A percentile compares a stretch with the other conserved stretches of the same genome.
phyloP scores from a whole-genome alignment of 2,888 invertebrate genomes.

The Coelogynopora nodosa region DNA sequence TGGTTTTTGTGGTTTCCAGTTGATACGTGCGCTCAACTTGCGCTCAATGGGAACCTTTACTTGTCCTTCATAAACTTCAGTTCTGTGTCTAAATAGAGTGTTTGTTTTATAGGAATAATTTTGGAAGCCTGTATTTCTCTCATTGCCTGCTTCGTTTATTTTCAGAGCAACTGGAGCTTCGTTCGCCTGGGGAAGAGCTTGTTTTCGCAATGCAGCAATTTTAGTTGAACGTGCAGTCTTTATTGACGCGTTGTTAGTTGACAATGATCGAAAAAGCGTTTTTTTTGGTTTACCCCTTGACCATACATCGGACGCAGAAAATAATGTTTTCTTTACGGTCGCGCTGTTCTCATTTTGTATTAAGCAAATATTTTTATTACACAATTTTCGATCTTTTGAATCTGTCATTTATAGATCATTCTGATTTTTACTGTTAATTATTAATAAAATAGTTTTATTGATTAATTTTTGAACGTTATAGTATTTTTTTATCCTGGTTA shows the following conservation, averaged over 20 bases:
- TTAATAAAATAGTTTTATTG: too few relatives aligned
- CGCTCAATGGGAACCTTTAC: not conserved
- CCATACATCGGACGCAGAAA: too few relatives aligned
- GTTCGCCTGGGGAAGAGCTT: not conserved
- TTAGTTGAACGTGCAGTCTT: not conserved
- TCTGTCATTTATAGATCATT: too few relatives aligned
- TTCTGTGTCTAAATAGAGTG: not conserved
- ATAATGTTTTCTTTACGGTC: too few relatives aligned
- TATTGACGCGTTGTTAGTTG: not conserved
- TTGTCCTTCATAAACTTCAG: not conserved
- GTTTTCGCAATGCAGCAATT: not conserved
- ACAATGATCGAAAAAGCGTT: not conserved
- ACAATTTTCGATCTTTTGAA: too few relatives aligned
- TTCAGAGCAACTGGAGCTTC: not conserved
- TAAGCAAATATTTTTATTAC: too few relatives aligned
- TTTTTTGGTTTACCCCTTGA: too few relatives aligned
- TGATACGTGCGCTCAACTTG: not conserved
- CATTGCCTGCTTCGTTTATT: not conserved
- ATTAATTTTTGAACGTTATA: too few relatives aligned
- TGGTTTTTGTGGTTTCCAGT: not conserved
- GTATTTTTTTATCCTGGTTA: too few relatives aligned
- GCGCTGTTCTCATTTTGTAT: too few relatives aligned
- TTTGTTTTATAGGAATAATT: not conserved
- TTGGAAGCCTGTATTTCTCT: not conserved
- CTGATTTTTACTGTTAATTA: too few relatives aligned